These are phyloP conservation scores for Platycheirus albimanus DNA, from an alignment of 2,888 invertebrate species.

Conservation along the genomic window DNA sequence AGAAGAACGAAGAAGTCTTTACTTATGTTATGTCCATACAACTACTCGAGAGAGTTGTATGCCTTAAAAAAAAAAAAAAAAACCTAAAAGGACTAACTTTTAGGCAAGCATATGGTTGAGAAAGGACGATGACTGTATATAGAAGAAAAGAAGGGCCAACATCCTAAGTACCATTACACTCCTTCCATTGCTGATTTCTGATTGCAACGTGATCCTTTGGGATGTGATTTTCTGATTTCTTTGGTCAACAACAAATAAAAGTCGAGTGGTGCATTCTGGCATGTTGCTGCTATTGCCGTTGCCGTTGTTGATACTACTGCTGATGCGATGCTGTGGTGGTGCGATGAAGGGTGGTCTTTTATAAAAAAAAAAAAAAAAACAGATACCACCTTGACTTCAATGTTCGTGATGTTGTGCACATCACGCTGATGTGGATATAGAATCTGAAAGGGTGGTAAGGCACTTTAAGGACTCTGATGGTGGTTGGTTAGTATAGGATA, in stretches of 20 bases:
- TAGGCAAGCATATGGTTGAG: conserved; percentile 57
- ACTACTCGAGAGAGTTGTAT: neutral
- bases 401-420: conserved; percentile 42
- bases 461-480: too few species aligned
- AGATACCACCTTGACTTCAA: conserved; percentile 19
- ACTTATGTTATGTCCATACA: conserved; percentile 28
- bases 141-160: conserved; percentile 18
- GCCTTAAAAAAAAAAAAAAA: conserved; percentile 5
- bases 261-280: conserved; percentile 44
- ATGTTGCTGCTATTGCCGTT: neutral
- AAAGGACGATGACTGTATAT: conserved; percentile 1
- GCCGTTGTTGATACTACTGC: neutral
- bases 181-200: conserved; percentile 68
- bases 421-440: conserved; percentile 22
- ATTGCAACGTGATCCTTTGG: conserved; percentile 73
- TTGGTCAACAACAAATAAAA: conserved; percentile 72
- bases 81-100: conserved; percentile 67
- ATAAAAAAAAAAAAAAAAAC: too few species aligned
- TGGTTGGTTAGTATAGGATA: neutral
- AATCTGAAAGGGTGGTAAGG: too few species aligned
- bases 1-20: conserved; percentile 5
- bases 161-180: conserved; percentile 59
- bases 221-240: conserved; percentile 73
- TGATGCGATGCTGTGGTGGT: too few species aligned
- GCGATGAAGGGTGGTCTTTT: too few species aligned